A percentile compares a stretch with the other conserved stretches of the same genome.
Evolutionary conservation across 2,113 vertebrate genomes (phyloP).

Genomic region (Variabilichromis moorii): DNA sequence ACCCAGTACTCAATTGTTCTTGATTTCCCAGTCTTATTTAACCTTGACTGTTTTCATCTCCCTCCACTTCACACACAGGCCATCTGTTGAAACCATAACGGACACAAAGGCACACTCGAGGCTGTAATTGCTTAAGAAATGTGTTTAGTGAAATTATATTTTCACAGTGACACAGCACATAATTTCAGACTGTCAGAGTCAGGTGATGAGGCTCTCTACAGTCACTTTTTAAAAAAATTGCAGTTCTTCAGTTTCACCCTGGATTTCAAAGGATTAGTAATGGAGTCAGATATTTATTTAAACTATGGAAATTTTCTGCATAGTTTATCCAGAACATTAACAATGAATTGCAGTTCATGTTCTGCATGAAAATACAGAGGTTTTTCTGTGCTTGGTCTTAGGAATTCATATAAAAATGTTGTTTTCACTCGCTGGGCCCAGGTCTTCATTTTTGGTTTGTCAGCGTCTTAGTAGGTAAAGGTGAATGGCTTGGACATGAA

Average conservation of each 20-base stretch:
- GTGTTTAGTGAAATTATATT: not conserved
- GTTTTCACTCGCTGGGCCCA: not conserved
- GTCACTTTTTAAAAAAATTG: not conserved
- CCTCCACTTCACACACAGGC: not conserved
- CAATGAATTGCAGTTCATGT: not conserved
- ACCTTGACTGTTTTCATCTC: not conserved
- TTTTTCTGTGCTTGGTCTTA: not conserved
- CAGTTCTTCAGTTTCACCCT: not conserved
- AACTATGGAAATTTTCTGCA: not conserved
- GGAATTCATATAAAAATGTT: not conserved
- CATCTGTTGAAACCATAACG: conserved; percentile 11
- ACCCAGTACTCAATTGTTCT: conserved; percentile 33
- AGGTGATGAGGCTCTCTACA: not conserved
- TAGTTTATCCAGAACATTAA: not conserved
- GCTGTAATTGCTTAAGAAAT: not conserved
- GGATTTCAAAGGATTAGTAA: not conserved
- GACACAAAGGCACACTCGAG: not conserved
- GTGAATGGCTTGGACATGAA: not conserved
- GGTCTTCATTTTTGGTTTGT: not conserved
- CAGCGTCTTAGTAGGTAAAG: not conserved
- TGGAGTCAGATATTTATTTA: not conserved
- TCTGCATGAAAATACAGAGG: not conserved
- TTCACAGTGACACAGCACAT: not conserved
- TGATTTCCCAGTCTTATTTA: not conserved
- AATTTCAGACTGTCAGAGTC: not conserved